Evolutionary conservation across 1,140 invertebrate genomes (phyloP), one percentile per base, ranked within the genome.

Genomic region (Aethina tumida): DNA sequence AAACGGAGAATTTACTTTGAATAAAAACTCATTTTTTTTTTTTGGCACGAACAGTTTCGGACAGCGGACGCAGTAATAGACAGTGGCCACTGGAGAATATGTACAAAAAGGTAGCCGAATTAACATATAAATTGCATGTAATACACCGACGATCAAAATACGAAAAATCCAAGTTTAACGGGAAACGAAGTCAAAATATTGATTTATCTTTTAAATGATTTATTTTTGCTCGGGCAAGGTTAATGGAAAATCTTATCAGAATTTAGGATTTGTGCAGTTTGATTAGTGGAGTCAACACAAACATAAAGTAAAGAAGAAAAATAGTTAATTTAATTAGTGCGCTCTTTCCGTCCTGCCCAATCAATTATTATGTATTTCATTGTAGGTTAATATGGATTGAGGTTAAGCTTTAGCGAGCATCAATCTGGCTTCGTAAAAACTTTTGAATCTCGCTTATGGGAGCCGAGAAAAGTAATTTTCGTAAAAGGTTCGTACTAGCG

Each of bases 401-500:
- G 37, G 37, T 32, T 32, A 39, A 21, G 31, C 26, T 30, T 30
- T 17, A 31, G 26, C 30, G 30, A 24, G 30, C 37, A 39, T 41
- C 39, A 41, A 41, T 41, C 30, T 34, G 20, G 29, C 19, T 26
- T 22, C 30, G 22, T 29, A 34, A 41, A 22, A 10, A n/a, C 39
- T 18, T 34, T 34, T 25, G 29, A 25, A 33, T 34, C 24, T 34
- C 17, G 29, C 30, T 34, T 34, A 41, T 41, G 36, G 36, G 32
- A 34, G 31, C 34, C 17, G 39, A 39, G 17, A 35, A 46, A 46
- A 34, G 44, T 46, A 46, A 46, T 46, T 46, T 46, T 46, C 44
- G 21, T 46, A 39, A 46, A 43, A 46, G 44, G 44, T 46, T 46
- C 39, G 29, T 40, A 46, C 39, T 39, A 35, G 30, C 31, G 35